phyloP scores from a whole-genome alignment of 2,113 vertebrate species.

The Megaptera novaeangliae region DNA sequence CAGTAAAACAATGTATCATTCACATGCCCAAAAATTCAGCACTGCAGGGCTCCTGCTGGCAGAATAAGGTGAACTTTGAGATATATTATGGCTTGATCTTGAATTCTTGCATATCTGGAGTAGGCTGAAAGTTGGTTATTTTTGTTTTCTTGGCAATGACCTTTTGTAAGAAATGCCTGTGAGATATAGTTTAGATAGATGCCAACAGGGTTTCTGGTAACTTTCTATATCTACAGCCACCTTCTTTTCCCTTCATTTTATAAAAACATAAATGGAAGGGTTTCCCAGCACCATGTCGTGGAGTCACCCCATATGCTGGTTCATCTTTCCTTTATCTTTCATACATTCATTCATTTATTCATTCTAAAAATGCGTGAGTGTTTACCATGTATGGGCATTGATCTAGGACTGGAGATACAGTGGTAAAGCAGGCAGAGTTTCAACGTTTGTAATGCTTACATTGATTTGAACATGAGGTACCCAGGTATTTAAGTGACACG shows the following conservation, averaged over 20 bases:
- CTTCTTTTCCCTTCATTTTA: background rate
- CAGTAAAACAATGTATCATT: conserved; percentile 54
- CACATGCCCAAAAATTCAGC: conserved; percentile 35
- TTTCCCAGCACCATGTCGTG: background rate
- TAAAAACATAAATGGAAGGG: background rate
- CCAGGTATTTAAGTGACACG: background rate
- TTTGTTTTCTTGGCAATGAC: conserved; percentile 25
- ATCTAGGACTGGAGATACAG: background rate
- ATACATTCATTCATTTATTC: background rate
- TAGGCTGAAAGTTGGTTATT: conserved; percentile 24
- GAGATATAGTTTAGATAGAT: background rate
- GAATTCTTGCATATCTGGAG: conserved; percentile 1
- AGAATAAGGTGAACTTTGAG: conserved; percentile 38
- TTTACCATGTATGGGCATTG: background rate
- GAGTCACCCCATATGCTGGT: background rate
- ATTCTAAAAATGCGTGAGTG: background rate
- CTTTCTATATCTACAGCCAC: background rate
- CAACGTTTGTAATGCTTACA: background rate
- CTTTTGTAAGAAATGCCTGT: conserved; percentile 32
- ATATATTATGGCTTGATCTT: conserved; percentile 19
- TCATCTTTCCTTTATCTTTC: background rate
- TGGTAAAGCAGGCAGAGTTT: background rate
- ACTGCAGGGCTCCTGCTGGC: conserved; percentile 14
- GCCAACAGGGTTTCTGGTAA: background rate
- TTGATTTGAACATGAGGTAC: background rate